A percentile compares a stretch with the other conserved stretches of the same genome.
Conservation (phyloP, 2,113 vertebrate species). For the Albula goreensis region DNA sequence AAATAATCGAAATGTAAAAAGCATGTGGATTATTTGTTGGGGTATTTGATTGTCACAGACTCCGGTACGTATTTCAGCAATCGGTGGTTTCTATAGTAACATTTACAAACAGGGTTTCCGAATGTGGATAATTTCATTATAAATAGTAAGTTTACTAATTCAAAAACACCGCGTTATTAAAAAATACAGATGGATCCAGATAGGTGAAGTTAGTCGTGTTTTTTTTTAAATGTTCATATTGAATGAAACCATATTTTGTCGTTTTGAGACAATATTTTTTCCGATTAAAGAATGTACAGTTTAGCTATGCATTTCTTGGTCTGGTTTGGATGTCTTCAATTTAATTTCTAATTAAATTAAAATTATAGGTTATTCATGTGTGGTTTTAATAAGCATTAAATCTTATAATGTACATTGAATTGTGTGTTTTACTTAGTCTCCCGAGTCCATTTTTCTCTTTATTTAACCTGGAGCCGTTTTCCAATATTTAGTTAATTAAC, state of each 20-base stretch:
- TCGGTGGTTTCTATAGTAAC: background rate
- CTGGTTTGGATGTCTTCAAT: background rate
- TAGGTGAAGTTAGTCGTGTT: background rate
- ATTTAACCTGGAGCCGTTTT: background rate
- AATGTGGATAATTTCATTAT: background rate
- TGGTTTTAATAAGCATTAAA: background rate
- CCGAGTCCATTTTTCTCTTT: background rate
- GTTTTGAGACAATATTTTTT: background rate
- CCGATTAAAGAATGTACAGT: background rate
- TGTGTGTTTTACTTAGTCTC: background rate
- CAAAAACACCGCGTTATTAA: no score
- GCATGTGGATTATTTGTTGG: background rate
- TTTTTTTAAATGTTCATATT: constrained; percentile 11
- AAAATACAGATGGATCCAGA: no score
- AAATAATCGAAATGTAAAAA: background rate
- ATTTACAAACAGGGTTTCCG: background rate
- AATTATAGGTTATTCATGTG: background rate
- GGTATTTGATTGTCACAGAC: background rate
- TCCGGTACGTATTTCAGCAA: background rate
- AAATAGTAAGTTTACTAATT: no score
- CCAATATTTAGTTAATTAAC: no score
- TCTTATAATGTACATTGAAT: background rate
- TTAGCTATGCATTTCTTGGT: background rate
- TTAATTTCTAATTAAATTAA: background rate
- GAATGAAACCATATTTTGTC: constrained; percentile 6